Evolutionary conservation across 2,888 invertebrate genomes (phyloP), one percentile per base, ranked within the genome.

Genomic region (Nomada fabriciana): DNA sequence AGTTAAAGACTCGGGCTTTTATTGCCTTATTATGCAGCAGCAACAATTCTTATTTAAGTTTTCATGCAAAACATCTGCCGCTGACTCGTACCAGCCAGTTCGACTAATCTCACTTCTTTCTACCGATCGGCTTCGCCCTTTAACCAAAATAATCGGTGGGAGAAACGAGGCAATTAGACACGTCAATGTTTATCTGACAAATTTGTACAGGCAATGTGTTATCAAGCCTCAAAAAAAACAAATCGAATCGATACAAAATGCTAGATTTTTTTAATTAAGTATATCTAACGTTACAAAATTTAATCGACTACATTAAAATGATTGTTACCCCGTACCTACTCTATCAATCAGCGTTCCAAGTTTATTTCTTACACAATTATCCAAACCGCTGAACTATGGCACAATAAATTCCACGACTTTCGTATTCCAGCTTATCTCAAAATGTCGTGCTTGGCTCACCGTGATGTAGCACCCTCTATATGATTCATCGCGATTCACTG

Each of bases 21-120:
- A 78, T 74, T 60, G 59, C 55, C 55, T 74, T 81, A 78, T 78
- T 81, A 78, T 81, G 59, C 78, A 69, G 55, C 65, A 60, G 73
- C 69, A 60, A 55, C 78, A 55, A 81, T 79, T 79, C 70, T 75
- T 79, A 74, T 71, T 79, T 75, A 79, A 74, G 59, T 82, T 74
- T 70, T 53, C 3, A 23, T 13, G 20, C 64, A 43, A 63, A 71
- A 72, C 52, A 50, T 68, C 57, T 52, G 47, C 42, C 68, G 13
- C 18, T n/a, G 29, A 29, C 10, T 50, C 36, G 43, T 9, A 53
- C 52, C 59, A 15, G 55, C 9, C 20, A 5, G 68, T 55, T 53
- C 59, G 64, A 50, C 70, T 69, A 70, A 81, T 69, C 79, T 74
- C 43, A 11, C 23, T 42, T 25, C 53, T n/a, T 57, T 29, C 59